phyloP scores from a whole-genome alignment of 2,888 invertebrate species.

The Emmelina monodactyla region DNA sequence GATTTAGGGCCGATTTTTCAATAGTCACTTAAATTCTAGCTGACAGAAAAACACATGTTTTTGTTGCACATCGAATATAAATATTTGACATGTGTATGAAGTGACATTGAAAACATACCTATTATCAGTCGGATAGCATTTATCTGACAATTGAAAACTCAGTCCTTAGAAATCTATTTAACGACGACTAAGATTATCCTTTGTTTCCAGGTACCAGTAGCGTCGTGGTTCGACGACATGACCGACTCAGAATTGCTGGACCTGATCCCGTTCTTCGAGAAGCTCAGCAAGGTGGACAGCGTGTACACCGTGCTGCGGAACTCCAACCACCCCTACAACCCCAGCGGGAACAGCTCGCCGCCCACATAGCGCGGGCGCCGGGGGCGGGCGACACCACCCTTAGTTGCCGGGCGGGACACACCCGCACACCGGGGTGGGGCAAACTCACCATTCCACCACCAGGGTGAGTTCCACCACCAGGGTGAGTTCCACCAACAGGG shows the following conservation, averaged over 20 bases:
- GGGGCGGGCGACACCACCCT: neutral
- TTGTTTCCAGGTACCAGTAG: slow-evolving; percentile 88
- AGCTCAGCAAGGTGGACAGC: slow-evolving; percentile 95
- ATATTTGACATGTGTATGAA: too few species aligned
- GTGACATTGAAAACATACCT: too few species aligned
- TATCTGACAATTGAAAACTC: too few species aligned
- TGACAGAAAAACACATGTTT: too few species aligned
- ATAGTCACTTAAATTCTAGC: too few species aligned
- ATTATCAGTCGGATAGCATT: too few species aligned
- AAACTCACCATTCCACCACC: too few species aligned
- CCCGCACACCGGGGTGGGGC: slow-evolving; percentile 3
- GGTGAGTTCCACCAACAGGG: too few species aligned
- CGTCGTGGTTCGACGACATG: slow-evolving; percentile 99
- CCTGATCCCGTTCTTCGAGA: slow-evolving; percentile 97
- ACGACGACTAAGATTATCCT: neutral
- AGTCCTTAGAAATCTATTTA: too few species aligned
- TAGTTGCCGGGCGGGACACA: neutral
- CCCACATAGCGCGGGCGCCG: slow-evolving; percentile 38
- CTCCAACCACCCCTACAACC: slow-evolving; percentile 85
- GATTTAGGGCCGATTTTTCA: too few species aligned
- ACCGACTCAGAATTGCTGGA: slow-evolving; percentile 96
- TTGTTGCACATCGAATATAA: too few species aligned
- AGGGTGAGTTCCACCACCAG: too few species aligned
- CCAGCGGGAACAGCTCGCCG: slow-evolving; percentile 44
- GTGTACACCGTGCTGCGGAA: slow-evolving; percentile 95